Conservation (phyloP, 1,140 invertebrate species). For the Sycophaga agraensis region DNA sequence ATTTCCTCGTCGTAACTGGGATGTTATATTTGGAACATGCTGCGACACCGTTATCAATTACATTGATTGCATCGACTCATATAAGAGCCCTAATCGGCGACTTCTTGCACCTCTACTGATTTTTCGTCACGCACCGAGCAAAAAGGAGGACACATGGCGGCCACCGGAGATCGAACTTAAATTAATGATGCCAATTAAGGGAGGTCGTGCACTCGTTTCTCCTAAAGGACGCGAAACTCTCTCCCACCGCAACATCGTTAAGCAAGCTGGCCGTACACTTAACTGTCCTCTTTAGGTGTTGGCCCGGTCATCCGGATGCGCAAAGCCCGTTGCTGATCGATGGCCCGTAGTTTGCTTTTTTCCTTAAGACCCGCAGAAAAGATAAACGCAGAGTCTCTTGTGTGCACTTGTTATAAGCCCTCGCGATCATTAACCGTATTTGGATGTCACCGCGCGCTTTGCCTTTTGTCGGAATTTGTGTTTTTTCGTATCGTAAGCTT, state of each 20-base stretch:
- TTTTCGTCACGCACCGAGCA: not conserved
- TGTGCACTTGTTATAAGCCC: too few species aligned
- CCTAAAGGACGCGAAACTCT: conserved; percentile 1
- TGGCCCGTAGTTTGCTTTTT: too few species aligned
- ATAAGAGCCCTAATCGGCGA: conserved; percentile 11
- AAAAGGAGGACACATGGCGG: not conserved
- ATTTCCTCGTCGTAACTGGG: conserved; percentile 9
- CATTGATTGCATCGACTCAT: conserved; percentile 15
- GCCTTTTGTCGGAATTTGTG: too few species aligned
- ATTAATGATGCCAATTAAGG: conserved; percentile 29
- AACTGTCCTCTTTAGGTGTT: conserved; percentile 4
- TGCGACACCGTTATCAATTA: conserved; percentile 29
- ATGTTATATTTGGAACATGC: too few species aligned
- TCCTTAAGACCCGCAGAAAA: too few species aligned
- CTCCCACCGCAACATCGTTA: too few species aligned
- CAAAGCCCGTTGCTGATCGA: conserved; percentile 9
- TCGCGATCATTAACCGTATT: conserved; percentile 19
- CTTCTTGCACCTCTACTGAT: not conserved
- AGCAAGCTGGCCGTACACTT: not conserved
- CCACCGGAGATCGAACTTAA: conserved; percentile 3
- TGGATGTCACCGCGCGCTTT: too few species aligned
- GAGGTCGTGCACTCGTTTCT: conserved; percentile 1
- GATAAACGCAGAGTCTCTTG: too few species aligned
- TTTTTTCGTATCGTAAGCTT: too few species aligned
- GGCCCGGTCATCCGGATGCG: not conserved